Conservation (phyloP, 2,888 invertebrate genomes). For the Epinotia nisella region DNA sequence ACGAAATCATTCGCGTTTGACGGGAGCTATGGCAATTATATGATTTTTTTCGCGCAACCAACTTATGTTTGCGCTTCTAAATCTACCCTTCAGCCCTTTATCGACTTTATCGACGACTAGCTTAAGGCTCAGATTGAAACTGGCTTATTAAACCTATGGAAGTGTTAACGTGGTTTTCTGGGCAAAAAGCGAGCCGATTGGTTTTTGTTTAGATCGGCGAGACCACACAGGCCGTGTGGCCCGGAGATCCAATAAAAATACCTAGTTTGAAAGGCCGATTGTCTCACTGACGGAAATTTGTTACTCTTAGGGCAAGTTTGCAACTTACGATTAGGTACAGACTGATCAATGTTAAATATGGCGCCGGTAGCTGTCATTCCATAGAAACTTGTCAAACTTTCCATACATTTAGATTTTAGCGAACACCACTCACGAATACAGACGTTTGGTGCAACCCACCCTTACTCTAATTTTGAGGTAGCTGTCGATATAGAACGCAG, state of each 20-base stretch:
- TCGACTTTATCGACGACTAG: neutral
- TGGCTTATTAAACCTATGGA: constrained; percentile 47
- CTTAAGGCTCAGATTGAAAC: constrained; percentile 1
- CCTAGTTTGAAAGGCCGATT: constrained; percentile 9
- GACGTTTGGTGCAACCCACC: no score
- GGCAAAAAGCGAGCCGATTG: constrained; percentile 69
- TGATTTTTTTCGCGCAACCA: constrained; percentile 52
- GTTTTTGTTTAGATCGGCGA: constrained; percentile 62
- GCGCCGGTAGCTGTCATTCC: no score
- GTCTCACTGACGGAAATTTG: neutral
- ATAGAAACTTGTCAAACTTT: no score
- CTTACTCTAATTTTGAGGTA: no score
- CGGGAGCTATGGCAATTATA: constrained; percentile 72
- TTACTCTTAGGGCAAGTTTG: no score
- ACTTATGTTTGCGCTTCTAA: constrained; percentile 16
- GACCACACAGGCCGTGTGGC: constrained; percentile 70
- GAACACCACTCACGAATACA: no score
- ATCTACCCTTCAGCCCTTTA: neutral
- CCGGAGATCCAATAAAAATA: constrained; percentile 19
- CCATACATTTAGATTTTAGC: no score
- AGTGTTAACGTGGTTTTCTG: constrained; percentile 52
- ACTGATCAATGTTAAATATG: no score
- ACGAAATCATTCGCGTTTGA: constrained; percentile 78
- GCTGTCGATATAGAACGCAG: neutral
- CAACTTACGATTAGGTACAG: no score